Evolutionary conservation across 2,797 vertebrate genomes (phyloP).

Genomic region (Hyperoplus immaculatus): DNA sequence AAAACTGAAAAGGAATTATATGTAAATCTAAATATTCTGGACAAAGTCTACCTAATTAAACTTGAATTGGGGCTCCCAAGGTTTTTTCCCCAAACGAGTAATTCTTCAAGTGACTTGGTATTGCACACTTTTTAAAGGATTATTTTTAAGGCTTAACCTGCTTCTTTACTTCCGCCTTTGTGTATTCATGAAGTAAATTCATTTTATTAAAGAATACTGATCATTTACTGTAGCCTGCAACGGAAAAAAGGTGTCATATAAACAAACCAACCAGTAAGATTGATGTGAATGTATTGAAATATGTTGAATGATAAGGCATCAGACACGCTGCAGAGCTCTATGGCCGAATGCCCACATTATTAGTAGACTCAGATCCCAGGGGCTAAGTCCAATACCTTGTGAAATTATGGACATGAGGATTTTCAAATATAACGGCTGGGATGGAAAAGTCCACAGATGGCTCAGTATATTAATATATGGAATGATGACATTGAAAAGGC

Average conservation of each 20-base stretch:
- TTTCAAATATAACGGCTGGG: constrained; percentile 52
- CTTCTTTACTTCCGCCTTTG: constrained; percentile 38
- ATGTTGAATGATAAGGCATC: constrained; percentile 48
- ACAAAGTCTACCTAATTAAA: constrained; percentile 74
- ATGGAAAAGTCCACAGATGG: constrained; percentile 60
- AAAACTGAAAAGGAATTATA: constrained; percentile 71
- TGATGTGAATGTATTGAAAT: constrained; percentile 62
- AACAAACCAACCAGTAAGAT: constrained; percentile 59
- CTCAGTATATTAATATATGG: constrained; percentile 33
- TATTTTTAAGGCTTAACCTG: constrained; percentile 55
- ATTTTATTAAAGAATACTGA: constrained; percentile 47
- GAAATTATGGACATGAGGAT: constrained; percentile 51
- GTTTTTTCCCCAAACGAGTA: constrained; percentile 32
- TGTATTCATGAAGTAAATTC: constrained; percentile 60
- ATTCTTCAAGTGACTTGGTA: constrained; percentile 52
- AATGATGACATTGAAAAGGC: constrained; percentile 58
- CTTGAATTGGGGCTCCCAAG: constrained; percentile 60
- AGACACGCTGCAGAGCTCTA: constrained; percentile 39
- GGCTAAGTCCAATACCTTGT: constrained; percentile 51
- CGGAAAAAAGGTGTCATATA: constrained; percentile 15
- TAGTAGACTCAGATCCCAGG: constrained; percentile 36
- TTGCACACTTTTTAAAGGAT: not conserved
- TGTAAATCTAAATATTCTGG: constrained; percentile 72
- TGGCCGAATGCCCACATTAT: constrained; percentile 45
- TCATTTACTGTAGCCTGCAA: constrained; percentile 19